A percentile compares a stretch with the other conserved stretches of the same genome.
Conservation (phyloP, 2,888 invertebrate species). For the Andrena chrysosceles region DNA sequence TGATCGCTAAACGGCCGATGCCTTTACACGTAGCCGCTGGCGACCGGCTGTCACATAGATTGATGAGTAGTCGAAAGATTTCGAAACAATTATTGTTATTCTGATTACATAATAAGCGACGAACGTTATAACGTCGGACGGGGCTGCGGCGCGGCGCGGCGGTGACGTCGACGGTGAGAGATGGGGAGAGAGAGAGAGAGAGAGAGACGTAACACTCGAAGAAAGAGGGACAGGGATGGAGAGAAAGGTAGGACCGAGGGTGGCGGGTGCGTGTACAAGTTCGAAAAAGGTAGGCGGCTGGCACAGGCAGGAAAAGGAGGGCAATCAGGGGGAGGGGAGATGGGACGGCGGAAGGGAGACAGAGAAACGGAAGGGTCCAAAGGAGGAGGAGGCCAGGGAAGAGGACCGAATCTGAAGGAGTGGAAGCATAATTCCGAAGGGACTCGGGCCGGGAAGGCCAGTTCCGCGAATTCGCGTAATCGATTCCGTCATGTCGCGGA, state of each 20-base stretch:
- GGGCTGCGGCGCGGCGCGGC: background rate
- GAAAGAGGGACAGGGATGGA: conserved; percentile 26
- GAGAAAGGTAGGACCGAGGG: conserved; percentile 37
- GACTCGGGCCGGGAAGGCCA: conserved; percentile 72
- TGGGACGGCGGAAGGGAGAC: conserved; percentile 29
- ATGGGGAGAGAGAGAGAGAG: conserved; percentile 15
- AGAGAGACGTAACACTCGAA: background rate
- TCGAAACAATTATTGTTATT: conserved; percentile 83
- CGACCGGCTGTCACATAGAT: conserved; percentile 80
- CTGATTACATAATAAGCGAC: conserved; percentile 82
- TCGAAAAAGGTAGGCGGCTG: conserved; percentile 51
- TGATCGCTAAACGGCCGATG: conserved; percentile 52
- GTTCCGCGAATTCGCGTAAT: conserved; percentile 85
- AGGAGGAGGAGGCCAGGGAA: conserved; percentile 42
- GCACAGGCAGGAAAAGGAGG: conserved; percentile 20
- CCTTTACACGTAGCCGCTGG: conserved; percentile 58
- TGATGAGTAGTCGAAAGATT: conserved; percentile 80
- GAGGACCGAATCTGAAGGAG: conserved; percentile 70
- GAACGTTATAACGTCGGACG: conserved; percentile 53
- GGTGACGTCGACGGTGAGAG: background rate
- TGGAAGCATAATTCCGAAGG: conserved; percentile 81
- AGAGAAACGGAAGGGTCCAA: conserved; percentile 33
- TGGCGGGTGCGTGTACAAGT: conserved; percentile 33
- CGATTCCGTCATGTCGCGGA: conserved; percentile 85
- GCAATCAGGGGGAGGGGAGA: conserved; percentile 5